Evolutionary conservation across 2,797 vertebrate genomes (phyloP).

Genomic region (Bovichtus diacanthus): DNA sequence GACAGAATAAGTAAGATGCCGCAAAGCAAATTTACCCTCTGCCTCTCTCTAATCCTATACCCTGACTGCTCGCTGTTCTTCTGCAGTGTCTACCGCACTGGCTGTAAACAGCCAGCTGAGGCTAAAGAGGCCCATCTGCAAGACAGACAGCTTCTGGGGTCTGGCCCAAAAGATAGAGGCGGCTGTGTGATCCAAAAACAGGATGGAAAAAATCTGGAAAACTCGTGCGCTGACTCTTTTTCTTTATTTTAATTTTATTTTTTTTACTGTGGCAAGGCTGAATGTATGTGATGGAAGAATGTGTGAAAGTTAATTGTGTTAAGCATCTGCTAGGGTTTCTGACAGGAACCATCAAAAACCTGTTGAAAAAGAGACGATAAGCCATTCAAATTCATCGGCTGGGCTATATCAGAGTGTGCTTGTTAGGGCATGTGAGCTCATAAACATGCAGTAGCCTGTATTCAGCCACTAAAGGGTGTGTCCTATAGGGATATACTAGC

Average conservation of each 20-base stretch:
- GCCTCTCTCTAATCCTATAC: slow-evolving; percentile 58
- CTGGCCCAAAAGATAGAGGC: slow-evolving; percentile 53
- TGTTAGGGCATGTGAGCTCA: slow-evolving; percentile 58
- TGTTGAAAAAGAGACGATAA: slow-evolving; percentile 12
- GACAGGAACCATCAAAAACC: slow-evolving; percentile 8
- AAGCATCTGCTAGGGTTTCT: slow-evolving; percentile 15
- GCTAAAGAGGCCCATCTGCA: slow-evolving; percentile 61
- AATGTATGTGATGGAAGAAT: slow-evolving; percentile 36
- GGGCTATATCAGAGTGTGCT: slow-evolving; percentile 37
- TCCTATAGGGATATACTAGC: slow-evolving; percentile 42
- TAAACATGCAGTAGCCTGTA: slow-evolving; percentile 68
- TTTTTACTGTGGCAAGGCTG: slow-evolving; percentile 6
- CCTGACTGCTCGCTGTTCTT: slow-evolving; percentile 45
- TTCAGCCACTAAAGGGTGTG: slow-evolving; percentile 58
- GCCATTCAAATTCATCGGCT: slow-evolving; percentile 29
- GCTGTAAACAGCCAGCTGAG: slow-evolving; percentile 58
- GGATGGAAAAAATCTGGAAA: slow-evolving; percentile 45
- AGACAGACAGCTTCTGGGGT: slow-evolving; percentile 54
- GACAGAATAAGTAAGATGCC: slow-evolving; percentile 65
- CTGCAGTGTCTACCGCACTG: slow-evolving; percentile 42
- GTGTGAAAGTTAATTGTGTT: slow-evolving; percentile 24
- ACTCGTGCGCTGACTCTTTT: slow-evolving; percentile 18
- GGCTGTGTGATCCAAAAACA: slow-evolving; percentile 40
- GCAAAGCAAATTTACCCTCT: slow-evolving; percentile 57
- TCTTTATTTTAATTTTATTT: too few relatives aligned